Percentiles rank a stretch among this genome's conserved stretches.
phyloP scores from a whole-genome alignment of 2,888 invertebrate genomes.

The Rhamphomyia laevipes region DNA sequence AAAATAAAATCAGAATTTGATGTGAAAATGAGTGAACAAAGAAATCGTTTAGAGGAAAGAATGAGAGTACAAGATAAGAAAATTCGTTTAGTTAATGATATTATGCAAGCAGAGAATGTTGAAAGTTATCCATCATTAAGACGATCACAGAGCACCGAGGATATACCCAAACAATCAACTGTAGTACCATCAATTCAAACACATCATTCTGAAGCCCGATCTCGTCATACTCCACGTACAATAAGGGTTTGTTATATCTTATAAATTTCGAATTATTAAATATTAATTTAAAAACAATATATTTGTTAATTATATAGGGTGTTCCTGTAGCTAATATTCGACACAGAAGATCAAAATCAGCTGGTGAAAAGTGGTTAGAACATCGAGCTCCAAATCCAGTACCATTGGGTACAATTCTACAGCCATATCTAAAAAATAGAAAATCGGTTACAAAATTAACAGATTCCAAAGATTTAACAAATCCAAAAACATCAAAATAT shows the following conservation, averaged over 20 bases:
- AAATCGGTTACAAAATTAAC: conserved; percentile 76
- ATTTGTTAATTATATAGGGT: conserved; percentile 39
- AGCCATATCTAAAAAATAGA: conserved; percentile 69
- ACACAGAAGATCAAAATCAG: conserved; percentile 71
- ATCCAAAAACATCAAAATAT: conserved; percentile 68
- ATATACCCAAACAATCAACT: neutral
- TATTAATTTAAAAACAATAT: neutral
- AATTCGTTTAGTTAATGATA: conserved; percentile 46
- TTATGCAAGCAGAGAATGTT: conserved; percentile 41
- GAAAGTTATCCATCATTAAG: conserved; percentile 20
- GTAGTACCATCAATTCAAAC: neutral
- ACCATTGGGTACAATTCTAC: conserved; percentile 78
- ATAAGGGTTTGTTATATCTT: conserved; percentile 5
- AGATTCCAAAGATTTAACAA: conserved; percentile 62
- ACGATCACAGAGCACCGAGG: neutral
- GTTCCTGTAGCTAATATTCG: conserved; percentile 57
- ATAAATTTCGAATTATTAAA: neutral
- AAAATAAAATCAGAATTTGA: conserved; percentile 61
- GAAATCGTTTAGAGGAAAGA: conserved; percentile 42
- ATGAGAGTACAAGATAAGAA: conserved; percentile 51
- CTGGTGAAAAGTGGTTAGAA: conserved; percentile 72
- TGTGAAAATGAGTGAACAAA: conserved; percentile 45
- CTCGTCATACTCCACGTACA: conserved; percentile 11
- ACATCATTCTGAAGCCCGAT: neutral
- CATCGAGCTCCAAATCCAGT: conserved; percentile 72